A percentile compares a stretch with the other conserved stretches of the same genome.
Conservation (phyloP, 2,888 invertebrate species). For the Rhaphigaster nebulosa region DNA sequence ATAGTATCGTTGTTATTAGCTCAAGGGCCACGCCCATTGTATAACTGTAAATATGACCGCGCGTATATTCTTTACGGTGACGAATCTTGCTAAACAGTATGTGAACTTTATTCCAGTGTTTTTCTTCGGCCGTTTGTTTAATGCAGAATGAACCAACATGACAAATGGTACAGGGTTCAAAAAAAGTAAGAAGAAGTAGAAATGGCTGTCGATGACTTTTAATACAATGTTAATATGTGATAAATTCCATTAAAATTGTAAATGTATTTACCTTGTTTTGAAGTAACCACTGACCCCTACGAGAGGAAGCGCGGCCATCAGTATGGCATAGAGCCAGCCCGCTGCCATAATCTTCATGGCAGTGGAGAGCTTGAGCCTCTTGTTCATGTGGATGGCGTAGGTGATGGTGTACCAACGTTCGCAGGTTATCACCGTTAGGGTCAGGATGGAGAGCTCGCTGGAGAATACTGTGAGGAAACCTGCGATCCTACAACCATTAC, state of each 20-base stretch:
- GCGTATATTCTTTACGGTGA: too few relatives aligned
- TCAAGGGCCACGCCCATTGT: too few relatives aligned
- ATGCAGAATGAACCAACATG: too few relatives aligned
- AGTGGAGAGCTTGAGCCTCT: conserved; percentile 73
- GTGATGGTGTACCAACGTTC: conserved; percentile 75
- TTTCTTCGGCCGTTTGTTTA: too few relatives aligned
- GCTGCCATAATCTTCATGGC: conserved; percentile 74
- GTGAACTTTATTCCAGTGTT: too few relatives aligned
- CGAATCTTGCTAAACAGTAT: too few relatives aligned
- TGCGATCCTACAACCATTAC: conserved; percentile 75
- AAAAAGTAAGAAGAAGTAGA: too few relatives aligned
- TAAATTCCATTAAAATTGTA: background rate
- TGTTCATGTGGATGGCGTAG: conserved; percentile 75
- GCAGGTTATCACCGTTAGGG: conserved; percentile 76
- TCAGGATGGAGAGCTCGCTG: conserved; percentile 77
- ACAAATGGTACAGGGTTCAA: too few relatives aligned
- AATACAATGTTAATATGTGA: too few relatives aligned
- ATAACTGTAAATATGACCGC: too few relatives aligned
- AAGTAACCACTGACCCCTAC: conserved; percentile 77
- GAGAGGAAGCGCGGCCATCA: conserved; percentile 75
- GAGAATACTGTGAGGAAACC: conserved; percentile 78
- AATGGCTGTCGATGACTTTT: too few relatives aligned
- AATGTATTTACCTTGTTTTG: conserved; percentile 70
- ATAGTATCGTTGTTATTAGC: too few relatives aligned
- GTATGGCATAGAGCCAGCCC: conserved; percentile 74